Evolutionary conservation across 2,888 invertebrate species (phyloP).

Genomic region (Fabriciana adippe): DNA sequence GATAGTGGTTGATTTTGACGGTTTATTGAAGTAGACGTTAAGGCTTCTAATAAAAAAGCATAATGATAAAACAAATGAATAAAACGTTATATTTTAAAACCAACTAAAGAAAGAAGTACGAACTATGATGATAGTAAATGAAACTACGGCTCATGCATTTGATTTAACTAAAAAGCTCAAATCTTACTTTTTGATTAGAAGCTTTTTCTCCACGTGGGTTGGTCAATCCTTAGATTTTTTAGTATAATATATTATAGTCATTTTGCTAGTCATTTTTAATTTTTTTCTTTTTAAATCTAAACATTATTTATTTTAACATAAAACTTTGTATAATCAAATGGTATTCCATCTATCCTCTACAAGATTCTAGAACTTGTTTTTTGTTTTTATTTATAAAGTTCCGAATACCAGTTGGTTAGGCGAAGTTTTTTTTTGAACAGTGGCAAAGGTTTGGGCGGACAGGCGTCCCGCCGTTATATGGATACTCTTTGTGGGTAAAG

Average conservation of each 20-base stretch:
- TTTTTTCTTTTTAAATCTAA: not conserved
- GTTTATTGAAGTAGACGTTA: too few species aligned
- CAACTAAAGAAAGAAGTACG: too few species aligned
- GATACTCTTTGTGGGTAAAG: not conserved
- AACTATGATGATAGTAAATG: too few species aligned
- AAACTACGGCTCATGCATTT: too few species aligned
- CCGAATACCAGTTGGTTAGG: conserved; percentile 21
- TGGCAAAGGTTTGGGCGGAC: conserved; percentile 26
- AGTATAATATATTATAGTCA: not conserved
- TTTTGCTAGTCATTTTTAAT: not conserved
- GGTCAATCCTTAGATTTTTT: not conserved
- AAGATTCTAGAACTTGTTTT: conserved; percentile 28
- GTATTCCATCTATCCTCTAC: conserved; percentile 30
- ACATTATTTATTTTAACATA: conserved; percentile 9
- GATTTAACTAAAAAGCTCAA: not conserved
- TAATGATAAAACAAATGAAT: too few species aligned
- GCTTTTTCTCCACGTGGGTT: not conserved
- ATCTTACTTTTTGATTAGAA: conserved; percentile 1
- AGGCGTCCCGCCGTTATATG: not conserved
- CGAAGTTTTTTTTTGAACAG: conserved; percentile 13
- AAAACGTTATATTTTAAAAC: too few species aligned
- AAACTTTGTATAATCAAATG: conserved; percentile 24
- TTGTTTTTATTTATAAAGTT: conserved; percentile 28
- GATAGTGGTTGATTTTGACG: too few species aligned
- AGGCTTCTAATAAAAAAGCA: too few species aligned